Conservation (phyloP, 2,888 invertebrate genomes). For the Drosophila eohydei region DNA sequence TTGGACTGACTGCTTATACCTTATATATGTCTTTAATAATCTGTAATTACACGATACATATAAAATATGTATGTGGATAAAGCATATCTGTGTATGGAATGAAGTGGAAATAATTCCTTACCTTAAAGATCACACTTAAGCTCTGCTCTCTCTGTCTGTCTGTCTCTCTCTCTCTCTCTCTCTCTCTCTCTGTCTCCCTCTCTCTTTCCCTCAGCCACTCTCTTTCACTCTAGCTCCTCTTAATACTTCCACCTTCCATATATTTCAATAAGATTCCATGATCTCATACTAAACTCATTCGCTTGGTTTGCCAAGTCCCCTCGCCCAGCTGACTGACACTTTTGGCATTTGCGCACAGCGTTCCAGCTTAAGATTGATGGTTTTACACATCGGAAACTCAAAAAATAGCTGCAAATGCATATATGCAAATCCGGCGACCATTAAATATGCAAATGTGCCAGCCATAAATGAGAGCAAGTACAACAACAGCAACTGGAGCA, state of each 20-base stretch:
- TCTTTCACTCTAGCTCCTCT: neutral
- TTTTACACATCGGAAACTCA: constrained; percentile 27
- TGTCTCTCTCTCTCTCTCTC: rapidly evolving
- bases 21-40: no score
- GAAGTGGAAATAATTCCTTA: no score
- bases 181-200: neutral
- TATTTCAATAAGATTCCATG: constrained; percentile 2
- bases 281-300: neutral
- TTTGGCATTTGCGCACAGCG: constrained; percentile 27
- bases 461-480: constrained; percentile 19
- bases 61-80: no score
- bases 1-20: no score
- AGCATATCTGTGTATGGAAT: no score
- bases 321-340: neutral
- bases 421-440: constrained; percentile 40
- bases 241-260: neutral
- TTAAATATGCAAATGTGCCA: constrained; percentile 50
- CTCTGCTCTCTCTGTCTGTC: no score
- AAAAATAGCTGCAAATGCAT: constrained; percentile 43
- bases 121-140: no score
- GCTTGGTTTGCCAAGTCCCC: constrained; percentile 3
- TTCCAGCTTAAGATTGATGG: constrained; percentile 47
- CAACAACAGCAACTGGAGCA: constrained; percentile 2
- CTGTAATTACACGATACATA: no score
- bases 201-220: no score